Conservation (phyloP, 2,113 vertebrate species). For the Sphaerodactylus townsendi region DNA sequence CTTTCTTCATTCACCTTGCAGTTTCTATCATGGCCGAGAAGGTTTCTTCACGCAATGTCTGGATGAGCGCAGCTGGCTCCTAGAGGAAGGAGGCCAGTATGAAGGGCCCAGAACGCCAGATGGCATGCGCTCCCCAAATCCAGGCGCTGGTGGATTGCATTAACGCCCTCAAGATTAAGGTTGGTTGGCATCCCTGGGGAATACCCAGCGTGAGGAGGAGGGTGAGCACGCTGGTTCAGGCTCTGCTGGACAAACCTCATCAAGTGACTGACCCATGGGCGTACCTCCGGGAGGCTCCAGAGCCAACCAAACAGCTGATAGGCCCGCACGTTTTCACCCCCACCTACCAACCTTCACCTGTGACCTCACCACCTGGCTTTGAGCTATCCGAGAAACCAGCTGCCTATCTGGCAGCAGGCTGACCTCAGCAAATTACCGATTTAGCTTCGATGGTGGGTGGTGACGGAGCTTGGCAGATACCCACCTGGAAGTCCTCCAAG, state of each 20-base stretch:
- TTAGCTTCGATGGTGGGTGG: slow-evolving; percentile 36
- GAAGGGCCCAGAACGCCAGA: neutral
- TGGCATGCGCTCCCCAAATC: neutral
- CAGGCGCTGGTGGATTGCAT: neutral
- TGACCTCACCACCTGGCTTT: slow-evolving; percentile 29
- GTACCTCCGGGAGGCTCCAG: slow-evolving; percentile 16
- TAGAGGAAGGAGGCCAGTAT: neutral
- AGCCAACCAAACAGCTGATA: neutral
- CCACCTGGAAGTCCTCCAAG: slow-evolving; percentile 19
- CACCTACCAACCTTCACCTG: slow-evolving; percentile 4
- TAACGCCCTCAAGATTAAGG: neutral
- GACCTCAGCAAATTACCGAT: neutral
- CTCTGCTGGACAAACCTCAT: neutral
- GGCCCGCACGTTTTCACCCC: slow-evolving; percentile 16
- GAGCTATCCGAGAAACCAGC: neutral
- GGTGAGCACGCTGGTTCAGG: slow-evolving; percentile 17
- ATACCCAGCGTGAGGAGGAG: neutral
- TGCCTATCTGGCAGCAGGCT: neutral
- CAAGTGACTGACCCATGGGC: neutral
- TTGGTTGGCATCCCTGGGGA: slow-evolving; percentile 44
- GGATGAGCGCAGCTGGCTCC: neutral
- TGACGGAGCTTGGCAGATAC: neutral
- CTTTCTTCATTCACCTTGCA: neutral
- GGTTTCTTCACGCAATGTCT: neutral
- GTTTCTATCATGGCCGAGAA: slow-evolving; percentile 7